Conservation (phyloP, 2,113 vertebrate species). For the Stegostoma tigrinum region DNA sequence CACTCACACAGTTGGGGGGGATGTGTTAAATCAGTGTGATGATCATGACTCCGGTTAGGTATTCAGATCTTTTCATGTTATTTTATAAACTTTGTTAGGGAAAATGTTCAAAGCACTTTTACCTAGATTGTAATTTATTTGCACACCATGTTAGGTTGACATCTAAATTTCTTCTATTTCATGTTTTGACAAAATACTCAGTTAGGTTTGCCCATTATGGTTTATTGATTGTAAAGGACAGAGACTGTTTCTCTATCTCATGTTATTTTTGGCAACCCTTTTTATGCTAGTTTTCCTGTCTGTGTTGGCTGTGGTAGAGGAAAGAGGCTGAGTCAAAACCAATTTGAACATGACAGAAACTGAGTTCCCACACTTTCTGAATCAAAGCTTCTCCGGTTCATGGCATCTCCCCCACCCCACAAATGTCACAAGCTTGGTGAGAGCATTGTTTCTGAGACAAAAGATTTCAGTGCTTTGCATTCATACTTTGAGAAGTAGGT, state of each 20-base stretch:
- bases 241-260: background rate
- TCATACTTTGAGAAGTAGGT: background rate
- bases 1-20: too few species aligned
- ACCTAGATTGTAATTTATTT: background rate
- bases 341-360: background rate
- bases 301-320: background rate
- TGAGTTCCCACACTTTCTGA: background rate
- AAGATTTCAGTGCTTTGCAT: background rate
- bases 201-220: background rate
- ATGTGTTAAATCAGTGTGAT: background rate
- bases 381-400: background rate
- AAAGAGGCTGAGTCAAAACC: background rate
- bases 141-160: background rate
- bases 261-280: conserved; percentile 16
- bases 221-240: background rate
- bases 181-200: background rate
- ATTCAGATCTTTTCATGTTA: background rate
- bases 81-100: background rate
- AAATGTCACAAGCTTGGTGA: background rate
- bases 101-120: background rate
- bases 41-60: background rate
- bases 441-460: background rate
- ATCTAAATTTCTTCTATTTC: background rate
- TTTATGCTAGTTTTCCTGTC: background rate
- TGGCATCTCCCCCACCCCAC: background rate